Evolutionary conservation across 2,888 invertebrate species (phyloP).

Genomic region (Euphydryas editha): DNA sequence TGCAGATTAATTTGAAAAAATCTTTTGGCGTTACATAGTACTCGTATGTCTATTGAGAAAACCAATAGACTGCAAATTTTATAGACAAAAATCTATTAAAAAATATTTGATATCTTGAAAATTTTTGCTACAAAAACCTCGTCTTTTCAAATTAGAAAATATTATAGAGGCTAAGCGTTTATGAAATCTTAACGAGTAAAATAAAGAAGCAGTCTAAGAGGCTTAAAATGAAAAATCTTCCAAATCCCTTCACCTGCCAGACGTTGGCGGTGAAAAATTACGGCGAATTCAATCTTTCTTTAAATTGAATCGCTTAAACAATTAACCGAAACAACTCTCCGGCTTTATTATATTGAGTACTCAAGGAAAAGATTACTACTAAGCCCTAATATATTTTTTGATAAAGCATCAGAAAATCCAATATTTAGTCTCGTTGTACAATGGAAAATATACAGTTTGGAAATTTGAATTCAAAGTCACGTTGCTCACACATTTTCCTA

Average conservation of each 20-base stretch:
- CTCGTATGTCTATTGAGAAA: too few relatives aligned
- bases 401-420: too few relatives aligned
- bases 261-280: constrained; percentile 10
- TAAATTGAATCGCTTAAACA: constrained; percentile 15
- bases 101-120: too few relatives aligned
- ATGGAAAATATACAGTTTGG: too few relatives aligned
- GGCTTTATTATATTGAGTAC: not conserved
- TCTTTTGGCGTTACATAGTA: too few relatives aligned
- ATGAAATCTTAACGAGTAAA: not conserved
- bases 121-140: not conserved
- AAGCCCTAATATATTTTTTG: not conserved
- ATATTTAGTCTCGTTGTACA: too few relatives aligned
- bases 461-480: too few relatives aligned
- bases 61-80: too few relatives aligned
- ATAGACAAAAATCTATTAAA: too few relatives aligned
- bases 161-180: not conserved
- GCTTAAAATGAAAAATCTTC: constrained; percentile 16
- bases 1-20: too few relatives aligned
- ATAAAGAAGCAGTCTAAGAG: constrained; percentile 1
- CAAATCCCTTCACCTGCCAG: constrained; percentile 14
- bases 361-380: not conserved
- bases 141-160: not conserved
- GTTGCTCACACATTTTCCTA: too few relatives aligned
- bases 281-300: constrained; percentile 12
- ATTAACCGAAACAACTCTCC: constrained; percentile 11